phyloP scores from a whole-genome alignment of 2,888 invertebrate genomes.

The Vannuccia rotundouncinata region DNA sequence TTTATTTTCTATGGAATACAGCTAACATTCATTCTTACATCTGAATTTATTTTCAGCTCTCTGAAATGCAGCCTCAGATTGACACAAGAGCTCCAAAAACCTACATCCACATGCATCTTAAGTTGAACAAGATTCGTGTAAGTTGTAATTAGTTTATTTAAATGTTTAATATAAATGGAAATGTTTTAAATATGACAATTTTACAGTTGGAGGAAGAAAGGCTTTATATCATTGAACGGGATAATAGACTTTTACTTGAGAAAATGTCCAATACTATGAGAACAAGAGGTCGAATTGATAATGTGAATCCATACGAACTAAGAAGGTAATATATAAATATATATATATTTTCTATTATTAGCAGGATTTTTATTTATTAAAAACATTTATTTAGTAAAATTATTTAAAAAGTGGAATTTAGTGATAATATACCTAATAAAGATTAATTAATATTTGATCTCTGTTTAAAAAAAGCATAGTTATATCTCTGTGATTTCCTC shows the following conservation, averaged over 20 bases:
- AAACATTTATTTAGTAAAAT: not conserved
- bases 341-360: too few relatives aligned
- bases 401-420: too few relatives aligned
- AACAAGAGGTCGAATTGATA: slow-evolving; percentile 46
- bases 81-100: slow-evolving; percentile 52
- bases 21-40: too few relatives aligned
- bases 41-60: slow-evolving; percentile 12
- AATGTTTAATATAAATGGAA: not conserved
- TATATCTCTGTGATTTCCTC: too few relatives aligned
- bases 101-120: slow-evolving; percentile 54
- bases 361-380: slow-evolving; percentile 47
- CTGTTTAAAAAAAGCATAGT: too few relatives aligned
- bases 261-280: slow-evolving; percentile 50
- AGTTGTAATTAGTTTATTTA: not conserved
- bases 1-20: too few relatives aligned
- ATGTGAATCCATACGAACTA: slow-evolving; percentile 44
- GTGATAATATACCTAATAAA: too few relatives aligned
- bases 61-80: slow-evolving; percentile 40
- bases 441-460: too few relatives aligned
- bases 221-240: slow-evolving; percentile 47
- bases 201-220: slow-evolving; percentile 49
- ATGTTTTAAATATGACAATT: not conserved
- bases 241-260: slow-evolving; percentile 50
- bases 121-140: slow-evolving; percentile 53
- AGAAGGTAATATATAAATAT: slow-evolving; percentile 44